phyloP scores from a whole-genome alignment of 1,140 invertebrate genomes.

The Pantala flavescens region DNA sequence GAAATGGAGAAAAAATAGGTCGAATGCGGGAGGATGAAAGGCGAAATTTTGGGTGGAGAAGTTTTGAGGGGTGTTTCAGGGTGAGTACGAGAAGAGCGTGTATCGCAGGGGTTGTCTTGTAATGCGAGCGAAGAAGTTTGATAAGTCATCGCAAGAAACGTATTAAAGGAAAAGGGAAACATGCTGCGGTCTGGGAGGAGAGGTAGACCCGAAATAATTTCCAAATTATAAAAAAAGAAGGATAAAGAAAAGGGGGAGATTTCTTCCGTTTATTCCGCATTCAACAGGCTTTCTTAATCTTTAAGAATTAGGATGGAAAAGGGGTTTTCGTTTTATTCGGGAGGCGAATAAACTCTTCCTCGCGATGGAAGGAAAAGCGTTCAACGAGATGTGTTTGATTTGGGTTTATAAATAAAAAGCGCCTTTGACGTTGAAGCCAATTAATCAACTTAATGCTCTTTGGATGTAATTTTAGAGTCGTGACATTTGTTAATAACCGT shows the following conservation, averaged over 20 bases:
- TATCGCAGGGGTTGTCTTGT: not conserved
- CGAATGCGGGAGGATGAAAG: too few species aligned
- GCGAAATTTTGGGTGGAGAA: not conserved
- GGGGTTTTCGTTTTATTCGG: not conserved
- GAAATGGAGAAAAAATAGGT: too few species aligned
- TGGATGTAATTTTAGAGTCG: too few species aligned
- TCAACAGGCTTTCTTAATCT: constrained; percentile 9
- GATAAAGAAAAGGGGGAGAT: not conserved
- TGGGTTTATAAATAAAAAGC: not conserved
- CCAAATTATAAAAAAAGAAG: not conserved
- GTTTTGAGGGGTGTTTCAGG: not conserved
- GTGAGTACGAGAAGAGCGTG: not conserved
- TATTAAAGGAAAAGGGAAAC: not conserved
- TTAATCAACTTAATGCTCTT: not conserved
- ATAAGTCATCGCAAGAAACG: not conserved
- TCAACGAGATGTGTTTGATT: not conserved
- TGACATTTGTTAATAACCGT: too few species aligned
- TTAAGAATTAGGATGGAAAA: not conserved
- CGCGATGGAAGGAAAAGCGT: not conserved
- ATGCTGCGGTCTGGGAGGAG: not conserved
- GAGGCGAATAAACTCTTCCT: not conserved
- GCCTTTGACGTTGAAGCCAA: not conserved
- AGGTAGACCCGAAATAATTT: not conserved
- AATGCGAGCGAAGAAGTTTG: not conserved
- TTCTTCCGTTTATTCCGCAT: not conserved